Evolutionary conservation across 1,140 invertebrate genomes (phyloP).

Genomic region (Solen grandis): DNA sequence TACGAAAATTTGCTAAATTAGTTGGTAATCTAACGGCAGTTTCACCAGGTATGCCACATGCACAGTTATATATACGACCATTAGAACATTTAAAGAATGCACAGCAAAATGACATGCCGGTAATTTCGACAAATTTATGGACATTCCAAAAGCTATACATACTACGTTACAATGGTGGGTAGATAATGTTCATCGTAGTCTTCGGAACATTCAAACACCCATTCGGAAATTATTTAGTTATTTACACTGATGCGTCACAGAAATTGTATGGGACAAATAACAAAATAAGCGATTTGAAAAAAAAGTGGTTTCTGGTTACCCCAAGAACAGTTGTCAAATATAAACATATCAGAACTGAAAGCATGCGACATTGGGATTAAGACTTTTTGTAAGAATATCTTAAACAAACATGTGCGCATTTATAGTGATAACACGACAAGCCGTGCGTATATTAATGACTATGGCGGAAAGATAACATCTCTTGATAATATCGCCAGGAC

Average conservation of each 20-base stretch:
- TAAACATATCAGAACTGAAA: no score
- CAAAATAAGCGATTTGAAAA: background rate
- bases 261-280: no score
- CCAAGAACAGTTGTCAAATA: background rate
- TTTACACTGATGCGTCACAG: no score
- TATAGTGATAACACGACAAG: background rate
- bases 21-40: slow-evolving; percentile 19
- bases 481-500: background rate
- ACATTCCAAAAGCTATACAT: background rate
- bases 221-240: no score
- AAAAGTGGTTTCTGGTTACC: background rate
- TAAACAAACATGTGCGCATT: background rate
- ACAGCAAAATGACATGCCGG: background rate
- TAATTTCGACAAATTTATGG: slow-evolving; percentile 14
- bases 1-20: slow-evolving; percentile 4
- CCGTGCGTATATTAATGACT: background rate
- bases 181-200: no score
- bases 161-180: background rate
- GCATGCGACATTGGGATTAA: background rate
- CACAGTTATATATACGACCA: no score
- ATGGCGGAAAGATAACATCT: background rate
- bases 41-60: background rate
- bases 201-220: no score
- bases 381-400: background rate
- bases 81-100: background rate